Evolutionary conservation across 2,797 vertebrate species (phyloP).

Genomic region (Muscicapa striata): DNA sequence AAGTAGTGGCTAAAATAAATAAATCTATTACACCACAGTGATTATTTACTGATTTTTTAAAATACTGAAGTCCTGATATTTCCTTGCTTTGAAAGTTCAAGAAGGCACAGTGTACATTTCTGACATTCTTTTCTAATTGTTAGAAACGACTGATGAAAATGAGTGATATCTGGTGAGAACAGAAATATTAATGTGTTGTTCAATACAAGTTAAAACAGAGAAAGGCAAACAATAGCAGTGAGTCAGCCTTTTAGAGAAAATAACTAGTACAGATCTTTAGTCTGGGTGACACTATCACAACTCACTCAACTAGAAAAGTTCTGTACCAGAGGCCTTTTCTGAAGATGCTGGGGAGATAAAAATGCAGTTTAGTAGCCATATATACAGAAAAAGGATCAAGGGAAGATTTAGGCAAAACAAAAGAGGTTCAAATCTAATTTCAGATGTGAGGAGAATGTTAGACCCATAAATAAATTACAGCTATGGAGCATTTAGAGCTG

Average conservation of each 20-base stretch:
- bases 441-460: conserved; percentile 26
- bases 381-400: conserved; percentile 1
- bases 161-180: background rate
- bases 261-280: conserved; percentile 3
- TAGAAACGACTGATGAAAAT: background rate
- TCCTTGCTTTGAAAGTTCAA: background rate
- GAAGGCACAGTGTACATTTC: background rate
- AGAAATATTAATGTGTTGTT: background rate
- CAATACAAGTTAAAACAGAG: conserved; percentile 5
- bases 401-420: background rate
- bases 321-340: background rate
- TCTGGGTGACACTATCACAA: conserved; percentile 20
- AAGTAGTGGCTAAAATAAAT: background rate
- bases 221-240: background rate
- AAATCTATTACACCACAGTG: background rate
- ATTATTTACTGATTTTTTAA: background rate
- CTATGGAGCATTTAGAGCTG: conserved; percentile 34
- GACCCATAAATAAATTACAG: conserved; percentile 61
- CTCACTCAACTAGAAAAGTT: background rate
- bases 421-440: conserved; percentile 50
- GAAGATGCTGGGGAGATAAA: background rate
- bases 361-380: background rate
- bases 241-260: conserved; percentile 31
- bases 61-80: background rate
- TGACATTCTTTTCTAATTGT: background rate